These are phyloP conservation scores for Chironomus striatipennis DNA, from an alignment of 1,140 invertebrate genomes.

Conservation along the genomic window DNA sequence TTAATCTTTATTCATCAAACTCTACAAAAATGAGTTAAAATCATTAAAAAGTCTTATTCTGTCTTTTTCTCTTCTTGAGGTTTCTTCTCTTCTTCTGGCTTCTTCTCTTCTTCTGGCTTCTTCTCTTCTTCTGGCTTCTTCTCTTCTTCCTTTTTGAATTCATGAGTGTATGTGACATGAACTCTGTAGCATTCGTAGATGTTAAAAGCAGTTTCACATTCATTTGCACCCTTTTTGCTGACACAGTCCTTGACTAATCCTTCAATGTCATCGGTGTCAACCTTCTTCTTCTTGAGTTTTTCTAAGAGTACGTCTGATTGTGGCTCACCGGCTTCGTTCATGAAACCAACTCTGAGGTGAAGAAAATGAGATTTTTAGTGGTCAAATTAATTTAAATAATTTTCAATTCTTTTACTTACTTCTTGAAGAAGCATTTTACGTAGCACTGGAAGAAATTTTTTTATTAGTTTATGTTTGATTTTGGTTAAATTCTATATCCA, in stretches of 20 bases:
- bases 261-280: not conserved
- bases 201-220: not conserved
- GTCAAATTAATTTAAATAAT: not conserved
- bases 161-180: not conserved
- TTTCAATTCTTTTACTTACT: not conserved
- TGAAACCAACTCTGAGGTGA: not conserved
- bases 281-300: not conserved
- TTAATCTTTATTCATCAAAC: too few species aligned
- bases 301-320: not conserved
- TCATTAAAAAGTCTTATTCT: not conserved
- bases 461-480: not conserved
- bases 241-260: constrained; percentile 3
- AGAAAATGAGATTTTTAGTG: not conserved
- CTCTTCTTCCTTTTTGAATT: not conserved
- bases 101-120: not conserved
- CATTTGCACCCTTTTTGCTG: not conserved
- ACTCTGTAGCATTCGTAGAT: not conserved
- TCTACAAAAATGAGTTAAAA: too few species aligned
- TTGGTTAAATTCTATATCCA: too few species aligned
- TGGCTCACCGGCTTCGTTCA: not conserved
- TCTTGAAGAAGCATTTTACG: not conserved
- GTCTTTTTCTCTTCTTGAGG: not conserved
- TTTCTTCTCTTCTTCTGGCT: too few species aligned
- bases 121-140: not conserved
- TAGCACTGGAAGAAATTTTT: not conserved